These are phyloP conservation scores for Cydia fagiglandana DNA, from an alignment of 1,140 invertebrate species.

Conservation along the genomic window DNA sequence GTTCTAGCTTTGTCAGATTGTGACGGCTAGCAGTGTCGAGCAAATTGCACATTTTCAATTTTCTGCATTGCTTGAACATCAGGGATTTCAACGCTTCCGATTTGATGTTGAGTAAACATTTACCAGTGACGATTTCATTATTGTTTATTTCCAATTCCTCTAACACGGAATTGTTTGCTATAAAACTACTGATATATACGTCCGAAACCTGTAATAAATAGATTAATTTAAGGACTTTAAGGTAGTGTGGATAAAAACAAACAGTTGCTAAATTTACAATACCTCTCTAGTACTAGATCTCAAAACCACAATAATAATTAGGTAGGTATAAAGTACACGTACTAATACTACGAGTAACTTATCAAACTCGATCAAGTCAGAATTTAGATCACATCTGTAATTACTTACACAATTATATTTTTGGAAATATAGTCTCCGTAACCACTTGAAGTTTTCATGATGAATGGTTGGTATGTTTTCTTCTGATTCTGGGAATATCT, in stretches of 20 bases:
- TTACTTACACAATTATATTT: background rate
- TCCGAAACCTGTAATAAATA: slow-evolving; percentile 3
- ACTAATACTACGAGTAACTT: no score
- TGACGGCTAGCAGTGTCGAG: background rate
- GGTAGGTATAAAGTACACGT: no score
- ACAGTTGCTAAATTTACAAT: no score
- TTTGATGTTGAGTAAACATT: background rate
- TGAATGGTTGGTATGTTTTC: background rate
- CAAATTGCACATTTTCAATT: background rate
- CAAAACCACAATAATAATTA: no score
- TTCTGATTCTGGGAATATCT: background rate
- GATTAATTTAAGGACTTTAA: background rate
- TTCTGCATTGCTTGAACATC: background rate
- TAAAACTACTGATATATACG: background rate
- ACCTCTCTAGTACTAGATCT: no score
- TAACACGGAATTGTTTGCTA: background rate
- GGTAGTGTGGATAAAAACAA: background rate
- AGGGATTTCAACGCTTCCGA: background rate
- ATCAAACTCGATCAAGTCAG: no score
- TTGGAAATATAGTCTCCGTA: background rate
- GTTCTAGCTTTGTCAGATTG: background rate
- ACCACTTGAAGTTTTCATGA: background rate
- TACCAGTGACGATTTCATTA: background rate
- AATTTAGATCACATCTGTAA: background rate
- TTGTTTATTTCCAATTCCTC: background rate